phyloP scores from a whole-genome alignment of 2,113 vertebrate genomes.

The Sakesphorus luctuosus region DNA sequence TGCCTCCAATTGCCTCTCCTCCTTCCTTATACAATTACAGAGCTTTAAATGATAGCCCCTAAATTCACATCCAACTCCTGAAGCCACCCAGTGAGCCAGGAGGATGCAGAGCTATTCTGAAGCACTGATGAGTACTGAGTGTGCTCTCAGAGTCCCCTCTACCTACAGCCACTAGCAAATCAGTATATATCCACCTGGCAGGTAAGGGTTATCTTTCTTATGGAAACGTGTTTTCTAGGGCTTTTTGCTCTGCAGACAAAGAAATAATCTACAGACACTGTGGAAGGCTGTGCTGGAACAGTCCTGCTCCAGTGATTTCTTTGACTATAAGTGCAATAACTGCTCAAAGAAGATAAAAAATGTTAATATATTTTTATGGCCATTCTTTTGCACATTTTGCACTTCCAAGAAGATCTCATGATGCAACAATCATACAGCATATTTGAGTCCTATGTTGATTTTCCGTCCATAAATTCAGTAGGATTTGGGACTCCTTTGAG shows the following conservation, averaged over 20 bases:
- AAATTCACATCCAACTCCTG: not conserved
- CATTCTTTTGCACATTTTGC: not conserved
- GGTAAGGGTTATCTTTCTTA: conserved; percentile 22
- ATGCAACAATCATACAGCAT: not conserved
- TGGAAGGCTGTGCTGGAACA: not conserved
- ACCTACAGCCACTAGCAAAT: not conserved
- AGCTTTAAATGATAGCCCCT: not conserved
- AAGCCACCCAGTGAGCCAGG: not conserved
- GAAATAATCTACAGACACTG: not conserved
- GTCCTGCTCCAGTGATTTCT: not conserved
- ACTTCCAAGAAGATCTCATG: not conserved
- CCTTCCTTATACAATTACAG: not conserved
- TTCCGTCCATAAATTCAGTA: not conserved
- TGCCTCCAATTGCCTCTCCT: conserved; percentile 3
- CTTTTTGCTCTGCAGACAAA: not conserved
- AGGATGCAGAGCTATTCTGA: not conserved
- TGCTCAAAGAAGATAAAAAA: not conserved
- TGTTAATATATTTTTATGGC: not conserved
- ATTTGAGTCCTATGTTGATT: not conserved
- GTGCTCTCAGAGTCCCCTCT: not conserved
- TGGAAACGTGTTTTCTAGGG: not conserved
- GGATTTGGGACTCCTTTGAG: not conserved
- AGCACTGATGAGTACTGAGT: not conserved
- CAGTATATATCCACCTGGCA: not conserved
- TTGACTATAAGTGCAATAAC: not conserved